Base-by-base conservation (phyloP, 92 coral and sea anemone species). In the Porites rus region DNA sequence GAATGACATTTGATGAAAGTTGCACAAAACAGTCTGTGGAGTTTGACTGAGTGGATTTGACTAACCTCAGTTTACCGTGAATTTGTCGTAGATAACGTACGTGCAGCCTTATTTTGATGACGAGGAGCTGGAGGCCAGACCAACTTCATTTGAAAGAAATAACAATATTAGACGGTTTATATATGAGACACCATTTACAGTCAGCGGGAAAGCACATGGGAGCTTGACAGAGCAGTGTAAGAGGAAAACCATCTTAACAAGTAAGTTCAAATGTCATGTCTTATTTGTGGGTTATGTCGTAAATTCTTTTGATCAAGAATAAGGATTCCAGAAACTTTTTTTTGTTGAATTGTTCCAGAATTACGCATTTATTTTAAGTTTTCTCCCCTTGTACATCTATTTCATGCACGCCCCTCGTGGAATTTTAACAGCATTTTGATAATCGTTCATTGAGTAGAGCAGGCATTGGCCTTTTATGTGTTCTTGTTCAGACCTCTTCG, bases 121-220 rank as follows among this genome's bases (percentile, higher is more conserved):
- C 67, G 99, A 95, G 1, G 99, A 97, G 75, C 83, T 93, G 65
- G 65, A 59, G 50, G 81, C 70, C 14, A 86, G 99, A 56, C 95
- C 96, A 10, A 97, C 99, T 17, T 88, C 87, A 75, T 97, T 97
- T 76, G 99, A 97, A 78, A 96, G 84, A 25, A 97, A 89, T 82
- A 95, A 97, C 83, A 97, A 95, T 90, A 95, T 97, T 76, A 93
- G 99, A 67, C 91, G 99, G 53, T 97, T 97, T 69, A 86, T 96
- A 58, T 97, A 93, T 86, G 99, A 97, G 89, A 97, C 99, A 20
- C 99, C 99, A 53, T 97, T 97, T 82, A 97, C 99, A 11, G 94
- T 89, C 87, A 88, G 98, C 71, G 99, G 99, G 67, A 97, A 97
- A 86, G 92, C 98, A 31, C 99, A 97, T 69, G 99, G 98, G 72